Conservation (phyloP, 53 echinoderm and acorn worm species). For the Echinarachnius parma region DNA sequence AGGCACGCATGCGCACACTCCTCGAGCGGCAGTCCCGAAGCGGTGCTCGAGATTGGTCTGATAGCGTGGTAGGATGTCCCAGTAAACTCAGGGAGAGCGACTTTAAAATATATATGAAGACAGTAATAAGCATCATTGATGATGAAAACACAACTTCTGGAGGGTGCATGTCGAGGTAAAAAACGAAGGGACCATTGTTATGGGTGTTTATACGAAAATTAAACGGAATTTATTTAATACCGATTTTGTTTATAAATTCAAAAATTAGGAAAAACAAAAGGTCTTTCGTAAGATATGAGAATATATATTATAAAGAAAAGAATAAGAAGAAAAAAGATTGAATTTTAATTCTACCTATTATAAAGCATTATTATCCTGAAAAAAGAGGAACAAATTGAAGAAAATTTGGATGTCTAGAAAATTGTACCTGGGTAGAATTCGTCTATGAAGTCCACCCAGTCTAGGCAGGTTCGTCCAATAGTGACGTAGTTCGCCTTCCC, state of each 20-base stretch:
- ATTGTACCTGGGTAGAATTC: conserved; percentile 41
- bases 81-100: conserved; percentile 15
- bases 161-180: too few species aligned
- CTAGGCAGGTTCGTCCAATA: conserved; percentile 44
- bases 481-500: conserved; percentile 59
- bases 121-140: background rate
- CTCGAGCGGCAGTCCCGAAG: background rate
- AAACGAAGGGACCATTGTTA: too few species aligned
- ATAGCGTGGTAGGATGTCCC: conserved; percentile 3
- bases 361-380: too few species aligned
- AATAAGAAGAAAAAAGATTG: too few species aligned
- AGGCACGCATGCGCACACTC: conserved; percentile 53
- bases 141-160: background rate
- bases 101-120: background rate
- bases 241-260: too few species aligned
- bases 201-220: too few species aligned
- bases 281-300: too few species aligned
- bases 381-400: background rate
- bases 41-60: background rate
- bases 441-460: conserved; percentile 64
- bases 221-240: too few species aligned
- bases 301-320: too few species aligned
- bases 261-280: too few species aligned
- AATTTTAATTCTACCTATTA: too few species aligned
- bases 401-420: background rate